Evolutionary conservation across 2,797 vertebrate species (phyloP), one percentile per base, ranked within the genome.

Genomic region (Ptychadena robeensis): DNA sequence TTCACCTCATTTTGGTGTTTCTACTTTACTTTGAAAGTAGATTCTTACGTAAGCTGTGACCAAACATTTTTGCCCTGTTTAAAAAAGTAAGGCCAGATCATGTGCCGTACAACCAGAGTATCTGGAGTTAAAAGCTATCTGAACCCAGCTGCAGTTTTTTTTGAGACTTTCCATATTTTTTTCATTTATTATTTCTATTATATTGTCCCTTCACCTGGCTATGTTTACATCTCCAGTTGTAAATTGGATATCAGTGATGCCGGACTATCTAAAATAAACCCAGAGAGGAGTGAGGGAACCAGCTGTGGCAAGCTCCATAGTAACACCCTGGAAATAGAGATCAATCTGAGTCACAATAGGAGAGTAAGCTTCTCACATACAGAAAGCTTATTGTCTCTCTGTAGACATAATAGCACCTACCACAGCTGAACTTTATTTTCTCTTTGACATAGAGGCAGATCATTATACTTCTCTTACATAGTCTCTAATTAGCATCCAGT

Each of bases 401-500:
- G 8, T 30, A 80, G 82, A 70, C 44, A 83, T 40, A 84, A 70
- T 75, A 74, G 44, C 48, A 68, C 48, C 61, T 80, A 69, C 59
- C 66, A 72, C 72, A 80, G 65, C 66, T 80, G 78, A 85, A 76
- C 48, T 66, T 35, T 63, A 75, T 66, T 76, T 80, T 72, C 31
- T 76, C 57, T 65, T 65, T 85, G 72, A 80, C 78, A 37, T 64
- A 35, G 64, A 53, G 63, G 71, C 72, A 75, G 72, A 80, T 71
- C 73, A 71, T 70, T 70, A 28, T 71, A 68, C 53, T 34, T 80
- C 61, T 57, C 15, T 6, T 37, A 32, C 30, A 30, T 22, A 48
- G 66, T 31, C 11, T 72, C 72, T 85, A 85, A 85, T 85, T 85
- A 85, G 73, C 48, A 80, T 76, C 78, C 38, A 32, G n/a, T 57